Evolutionary conservation across 2,888 invertebrate species (phyloP).

Genomic region (Argynnis bischoffii): DNA sequence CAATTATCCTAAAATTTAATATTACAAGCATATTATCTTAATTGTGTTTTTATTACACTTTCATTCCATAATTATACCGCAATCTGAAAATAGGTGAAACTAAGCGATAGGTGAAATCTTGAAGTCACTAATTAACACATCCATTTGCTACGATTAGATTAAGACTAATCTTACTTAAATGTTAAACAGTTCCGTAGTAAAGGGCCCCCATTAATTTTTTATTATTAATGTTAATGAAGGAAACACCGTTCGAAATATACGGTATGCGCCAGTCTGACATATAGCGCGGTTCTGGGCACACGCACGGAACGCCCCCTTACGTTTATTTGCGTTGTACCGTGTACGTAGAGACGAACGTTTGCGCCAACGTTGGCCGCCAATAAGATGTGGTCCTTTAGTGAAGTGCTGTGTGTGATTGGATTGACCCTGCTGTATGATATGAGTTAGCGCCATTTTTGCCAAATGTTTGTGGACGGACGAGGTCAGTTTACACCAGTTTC

Average conservation of each 20-base stretch:
- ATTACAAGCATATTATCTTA: no score
- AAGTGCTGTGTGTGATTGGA: constrained; percentile 65
- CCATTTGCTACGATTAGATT: neutral
- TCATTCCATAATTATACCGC: no score
- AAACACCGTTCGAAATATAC: constrained; percentile 53
- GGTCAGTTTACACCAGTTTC: constrained; percentile 55
- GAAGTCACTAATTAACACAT: no score
- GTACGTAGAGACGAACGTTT: constrained; percentile 37
- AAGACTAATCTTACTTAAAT: neutral
- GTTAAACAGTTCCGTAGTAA: neutral
- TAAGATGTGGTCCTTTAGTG: constrained; percentile 64
- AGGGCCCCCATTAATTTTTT: neutral
- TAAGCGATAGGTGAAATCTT: no score
- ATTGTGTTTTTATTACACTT: no score
- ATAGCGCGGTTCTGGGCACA: constrained; percentile 55
- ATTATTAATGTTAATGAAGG: constrained; percentile 47
- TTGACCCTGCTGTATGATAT: constrained; percentile 59
- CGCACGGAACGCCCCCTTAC: constrained; percentile 57
- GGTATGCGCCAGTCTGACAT: constrained; percentile 62
- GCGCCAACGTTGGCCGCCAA: constrained; percentile 51
- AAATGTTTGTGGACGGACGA: constrained; percentile 78
- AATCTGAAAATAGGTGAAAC: no score
- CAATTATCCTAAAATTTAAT: no score
- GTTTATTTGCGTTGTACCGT: constrained; percentile 56
- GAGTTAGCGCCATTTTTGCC: constrained; percentile 61